phyloP scores from a whole-genome alignment of 2,113 vertebrate genomes.

The Callithrix jacchus region DNA sequence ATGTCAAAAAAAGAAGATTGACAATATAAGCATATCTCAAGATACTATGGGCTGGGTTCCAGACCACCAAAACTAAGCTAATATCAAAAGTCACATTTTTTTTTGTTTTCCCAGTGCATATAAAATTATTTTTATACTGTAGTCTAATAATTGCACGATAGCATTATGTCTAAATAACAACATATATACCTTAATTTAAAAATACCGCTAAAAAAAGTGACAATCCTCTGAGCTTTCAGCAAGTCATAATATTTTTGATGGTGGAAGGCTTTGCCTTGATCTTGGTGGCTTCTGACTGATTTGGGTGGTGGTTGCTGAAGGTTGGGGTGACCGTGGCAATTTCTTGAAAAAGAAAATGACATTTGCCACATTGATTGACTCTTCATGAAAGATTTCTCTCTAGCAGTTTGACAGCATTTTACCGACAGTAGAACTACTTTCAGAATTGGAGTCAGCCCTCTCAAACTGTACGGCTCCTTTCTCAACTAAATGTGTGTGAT shows the following conservation, averaged over 20 bases:
- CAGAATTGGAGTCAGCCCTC: background rate
- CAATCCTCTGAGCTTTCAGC: background rate
- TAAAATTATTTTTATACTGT: background rate
- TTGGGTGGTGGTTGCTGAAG: background rate
- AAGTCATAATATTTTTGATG: background rate
- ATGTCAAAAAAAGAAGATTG: background rate
- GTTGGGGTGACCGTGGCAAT: background rate
- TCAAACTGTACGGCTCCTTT: background rate
- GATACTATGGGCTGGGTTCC: background rate
- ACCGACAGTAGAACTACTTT: background rate
- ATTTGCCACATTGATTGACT: background rate
- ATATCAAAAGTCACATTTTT: background rate
- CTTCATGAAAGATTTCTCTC: background rate
- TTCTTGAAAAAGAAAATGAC: background rate
- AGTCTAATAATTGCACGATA: background rate
- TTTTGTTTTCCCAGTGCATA: background rate
- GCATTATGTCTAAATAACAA: background rate
- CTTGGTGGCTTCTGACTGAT: background rate
- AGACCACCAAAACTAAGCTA: background rate
- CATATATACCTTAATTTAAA: background rate
- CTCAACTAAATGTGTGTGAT: background rate
- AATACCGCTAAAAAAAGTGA: background rate
- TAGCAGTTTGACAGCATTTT: background rate
- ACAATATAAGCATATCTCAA: background rate
- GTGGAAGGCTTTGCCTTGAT: background rate